Base-by-base conservation (phyloP, 2,797 vertebrate species). In the Remorina albescens region DNA sequence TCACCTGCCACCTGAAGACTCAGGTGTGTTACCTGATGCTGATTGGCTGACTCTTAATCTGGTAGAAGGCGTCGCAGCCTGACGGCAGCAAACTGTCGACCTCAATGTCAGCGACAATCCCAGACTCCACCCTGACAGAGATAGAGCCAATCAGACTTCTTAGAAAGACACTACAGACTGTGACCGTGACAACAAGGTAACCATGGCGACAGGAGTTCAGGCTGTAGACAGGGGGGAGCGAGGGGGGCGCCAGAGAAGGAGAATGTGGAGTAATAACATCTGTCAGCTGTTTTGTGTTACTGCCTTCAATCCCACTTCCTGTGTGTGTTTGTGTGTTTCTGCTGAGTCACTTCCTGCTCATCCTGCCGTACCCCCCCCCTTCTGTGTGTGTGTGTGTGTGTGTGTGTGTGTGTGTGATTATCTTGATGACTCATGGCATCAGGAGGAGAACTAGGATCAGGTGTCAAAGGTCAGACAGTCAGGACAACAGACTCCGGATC, bases 21-120 rank as follows among this genome's bases (percentile, higher is more conserved):
- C 5, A 32, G 32, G 56, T 54, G 65, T 26, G 37, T 32, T 83
- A 95, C 94, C 94, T 92, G 77, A 86, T 71, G 61, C 84, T 84
- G 76, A 96, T 92, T 59, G 96, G 96, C 66, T 97, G 96, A 81
- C 95, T 97, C 92, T 97, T 96, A 69, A 97, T 94, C 88, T 97
- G 91, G 62, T 96, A 97, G 88, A 96, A 97, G 7, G 91, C 90
- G 68, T 96, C 94, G 0, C 90, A 90, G 58, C 93, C 94, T 2
- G 94, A 90, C 0, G 94, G 82, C 41, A 96, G 77, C 71, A 95
- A 80, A 73, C 74, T 71, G 81, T 97, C 96, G 5, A 96, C 89
- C 70, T 97, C 96, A 10, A 97, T 96, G 87, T 97, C 96, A 5
- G 94, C 96, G 4, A 96, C 95, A 0, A 97, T 97, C 10, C 96